These are phyloP conservation scores for Melitaea cinxia DNA, from an alignment of 1,140 invertebrate genomes.

Conservation along the genomic window DNA sequence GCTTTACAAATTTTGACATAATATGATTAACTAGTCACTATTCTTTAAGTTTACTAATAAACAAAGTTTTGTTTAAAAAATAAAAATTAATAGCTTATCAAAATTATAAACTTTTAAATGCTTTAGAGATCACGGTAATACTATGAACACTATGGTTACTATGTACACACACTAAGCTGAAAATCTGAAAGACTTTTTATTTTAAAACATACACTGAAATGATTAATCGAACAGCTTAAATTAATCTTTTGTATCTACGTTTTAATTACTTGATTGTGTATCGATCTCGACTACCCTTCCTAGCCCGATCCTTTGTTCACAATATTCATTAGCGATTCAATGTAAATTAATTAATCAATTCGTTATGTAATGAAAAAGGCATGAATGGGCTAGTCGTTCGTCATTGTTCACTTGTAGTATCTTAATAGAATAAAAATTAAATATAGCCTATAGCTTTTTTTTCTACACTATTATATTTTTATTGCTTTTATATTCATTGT, in stretches of 20 bases:
- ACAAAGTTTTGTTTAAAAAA: too few species aligned
- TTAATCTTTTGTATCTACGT: conserved; percentile 1
- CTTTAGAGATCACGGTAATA: too few species aligned
- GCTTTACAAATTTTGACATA: not conserved
- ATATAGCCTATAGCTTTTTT: too few species aligned
- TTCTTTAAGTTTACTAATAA: not conserved
- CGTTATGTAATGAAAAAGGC: conserved; percentile 14
- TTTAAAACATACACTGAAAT: too few species aligned
- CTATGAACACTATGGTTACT: too few species aligned
- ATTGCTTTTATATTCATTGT: too few species aligned
- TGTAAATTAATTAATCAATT: conserved; percentile 49
- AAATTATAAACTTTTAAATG: too few species aligned
- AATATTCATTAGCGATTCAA: conserved; percentile 46
- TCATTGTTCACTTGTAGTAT: not conserved
- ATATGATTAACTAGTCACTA: not conserved
- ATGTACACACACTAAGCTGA: too few species aligned
- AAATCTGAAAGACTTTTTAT: too few species aligned
- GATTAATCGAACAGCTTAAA: too few species aligned
- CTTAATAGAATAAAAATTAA: not conserved
- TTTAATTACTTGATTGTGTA: conserved; percentile 4
- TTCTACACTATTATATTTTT: too few species aligned
- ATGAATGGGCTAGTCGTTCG: not conserved
- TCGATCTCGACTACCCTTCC: conserved; percentile 20
- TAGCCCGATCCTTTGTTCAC: conserved; percentile 18
- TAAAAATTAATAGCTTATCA: too few species aligned